phyloP scores from a whole-genome alignment of 1,140 invertebrate species.

The Phortica variegata region DNA sequence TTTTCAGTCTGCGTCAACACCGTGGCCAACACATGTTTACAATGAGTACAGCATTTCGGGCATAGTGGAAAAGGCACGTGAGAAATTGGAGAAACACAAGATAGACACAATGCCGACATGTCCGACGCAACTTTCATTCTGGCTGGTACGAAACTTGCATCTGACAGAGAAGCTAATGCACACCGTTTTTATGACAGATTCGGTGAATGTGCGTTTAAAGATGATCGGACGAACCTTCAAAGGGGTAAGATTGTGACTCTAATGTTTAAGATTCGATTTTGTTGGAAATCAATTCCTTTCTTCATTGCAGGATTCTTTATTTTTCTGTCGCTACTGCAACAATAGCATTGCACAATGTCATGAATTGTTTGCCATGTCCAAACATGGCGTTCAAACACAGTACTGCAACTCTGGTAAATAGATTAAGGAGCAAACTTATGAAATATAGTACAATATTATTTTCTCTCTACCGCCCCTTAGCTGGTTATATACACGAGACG shows the following conservation, averaged over 20 bases:
- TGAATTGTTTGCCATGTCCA: conserved; percentile 79
- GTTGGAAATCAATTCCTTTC: neutral
- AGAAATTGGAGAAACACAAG: conserved; percentile 45
- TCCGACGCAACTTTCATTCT: conserved; percentile 70
- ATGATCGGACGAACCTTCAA: conserved; percentile 65
- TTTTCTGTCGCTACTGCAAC: conserved; percentile 70
- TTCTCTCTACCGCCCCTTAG: conserved; percentile 28
- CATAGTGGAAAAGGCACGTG: conserved; percentile 57
- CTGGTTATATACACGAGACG: conserved; percentile 79
- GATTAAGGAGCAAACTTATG: no score
- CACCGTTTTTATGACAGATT: conserved; percentile 67
- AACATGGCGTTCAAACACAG: conserved; percentile 76
- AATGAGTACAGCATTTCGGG: conserved; percentile 65
- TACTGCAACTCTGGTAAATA: conserved; percentile 73
- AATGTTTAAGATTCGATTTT: conserved; percentile 29
- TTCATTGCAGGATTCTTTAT: conserved; percentile 54
- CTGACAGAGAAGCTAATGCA: conserved; percentile 61
- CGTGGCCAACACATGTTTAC: conserved; percentile 65
- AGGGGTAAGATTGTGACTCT: conserved; percentile 58
- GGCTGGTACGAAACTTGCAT: conserved; percentile 68
- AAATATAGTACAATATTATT: neutral
- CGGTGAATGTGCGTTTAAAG: conserved; percentile 65
- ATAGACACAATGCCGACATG: conserved; percentile 63
- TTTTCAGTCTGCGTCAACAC: conserved; percentile 57
- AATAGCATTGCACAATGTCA: conserved; percentile 65